These are phyloP conservation scores for Laticauda laticaudata DNA, from an alignment of 2,113 vertebrate species.

Conservation along the genomic window DNA sequence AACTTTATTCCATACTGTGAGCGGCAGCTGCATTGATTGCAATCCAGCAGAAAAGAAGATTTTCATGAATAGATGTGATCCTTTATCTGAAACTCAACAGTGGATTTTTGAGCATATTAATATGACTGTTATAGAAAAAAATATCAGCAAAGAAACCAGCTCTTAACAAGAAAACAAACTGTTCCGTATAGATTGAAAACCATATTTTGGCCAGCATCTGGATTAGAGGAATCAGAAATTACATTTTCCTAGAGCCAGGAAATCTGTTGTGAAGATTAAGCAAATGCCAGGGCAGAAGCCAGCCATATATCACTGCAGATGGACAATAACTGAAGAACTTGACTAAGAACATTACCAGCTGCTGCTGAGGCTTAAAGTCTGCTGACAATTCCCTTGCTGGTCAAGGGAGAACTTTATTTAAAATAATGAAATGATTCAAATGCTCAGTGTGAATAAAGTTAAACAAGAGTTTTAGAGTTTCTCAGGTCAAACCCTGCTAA, in stretches of 20 bases:
- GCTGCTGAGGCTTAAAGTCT: conserved; percentile 68
- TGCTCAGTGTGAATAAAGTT: conserved; percentile 71
- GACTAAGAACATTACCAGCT: conserved; percentile 71
- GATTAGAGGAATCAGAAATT: conserved; percentile 76
- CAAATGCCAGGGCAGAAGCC: conserved; percentile 63
- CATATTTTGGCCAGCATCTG: conserved; percentile 63
- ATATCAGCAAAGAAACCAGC: conserved; percentile 70
- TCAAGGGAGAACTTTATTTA: conserved; percentile 73
- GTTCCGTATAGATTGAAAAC: conserved; percentile 57
- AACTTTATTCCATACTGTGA: conserved; percentile 85
- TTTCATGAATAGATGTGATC: conserved; percentile 90
- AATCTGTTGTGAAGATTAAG: conserved; percentile 70
- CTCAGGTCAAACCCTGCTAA: conserved; percentile 83
- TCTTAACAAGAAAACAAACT: conserved; percentile 63
- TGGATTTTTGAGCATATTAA: conserved; percentile 90
- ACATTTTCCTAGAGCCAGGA: conserved; percentile 73
- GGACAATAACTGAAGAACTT: conserved; percentile 70
- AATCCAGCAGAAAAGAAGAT: conserved; percentile 87
- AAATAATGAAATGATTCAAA: conserved; percentile 68
- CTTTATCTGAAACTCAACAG: conserved; percentile 85
- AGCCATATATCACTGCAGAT: conserved; percentile 64
- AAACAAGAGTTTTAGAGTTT: conserved; percentile 74
- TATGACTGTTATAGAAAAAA: conserved; percentile 84
- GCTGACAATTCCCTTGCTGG: conserved; percentile 80
- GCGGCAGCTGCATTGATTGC: conserved; percentile 87